Base-by-base conservation (phyloP, 2,113 vertebrate species). In the Ibidorhyncha struthersii region DNA sequence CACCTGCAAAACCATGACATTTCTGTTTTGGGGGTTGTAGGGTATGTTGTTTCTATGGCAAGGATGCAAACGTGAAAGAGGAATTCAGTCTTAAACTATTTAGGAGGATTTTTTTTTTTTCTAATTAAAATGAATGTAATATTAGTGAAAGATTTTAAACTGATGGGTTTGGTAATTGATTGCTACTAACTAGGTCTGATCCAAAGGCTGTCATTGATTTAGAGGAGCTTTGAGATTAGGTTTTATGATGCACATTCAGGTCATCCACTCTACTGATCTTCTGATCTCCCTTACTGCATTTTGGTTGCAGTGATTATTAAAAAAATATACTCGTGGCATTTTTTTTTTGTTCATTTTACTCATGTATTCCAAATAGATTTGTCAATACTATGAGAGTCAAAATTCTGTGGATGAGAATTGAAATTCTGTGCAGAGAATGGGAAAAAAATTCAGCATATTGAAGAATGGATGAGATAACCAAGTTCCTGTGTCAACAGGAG, bases 101-200 rank as follows among this genome's bases (percentile, higher is more conserved):
- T 26, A 13, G 18, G 19, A 59, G 32, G 27, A 26, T 38, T 25
- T 47, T 9, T 8, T 14, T 32, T 50, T 74, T 84, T 67, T 79
- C 38, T 6, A n/a, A 81, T 86, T 86, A 63, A 58, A 14, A 4
- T 23, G 6, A 67, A 74, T 89, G n/a, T 55, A 73, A 38, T 89
- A 90, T 70, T 83, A 82, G 6, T 47, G 36, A 38, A 93, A 84
- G 47, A 50, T 81, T 77, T 97, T 55, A 81, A 80, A 84, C 18
- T 56, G n/a, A 25, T 0, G 3, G 4, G 23, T 70, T 22, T 81
- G 12, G 4, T 40, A 85, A 80, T 34, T 66, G 74, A 61, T 93
- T 91, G 53, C 66, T 80, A 3, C 20, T 74, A 80, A 61, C 55
- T 66, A 66, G 53, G 15, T 49, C 34, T 88, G 74, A 66, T 86